Evolutionary conservation across 2,113 vertebrate species (phyloP).

Genomic region (Anseranas semipalmata): DNA sequence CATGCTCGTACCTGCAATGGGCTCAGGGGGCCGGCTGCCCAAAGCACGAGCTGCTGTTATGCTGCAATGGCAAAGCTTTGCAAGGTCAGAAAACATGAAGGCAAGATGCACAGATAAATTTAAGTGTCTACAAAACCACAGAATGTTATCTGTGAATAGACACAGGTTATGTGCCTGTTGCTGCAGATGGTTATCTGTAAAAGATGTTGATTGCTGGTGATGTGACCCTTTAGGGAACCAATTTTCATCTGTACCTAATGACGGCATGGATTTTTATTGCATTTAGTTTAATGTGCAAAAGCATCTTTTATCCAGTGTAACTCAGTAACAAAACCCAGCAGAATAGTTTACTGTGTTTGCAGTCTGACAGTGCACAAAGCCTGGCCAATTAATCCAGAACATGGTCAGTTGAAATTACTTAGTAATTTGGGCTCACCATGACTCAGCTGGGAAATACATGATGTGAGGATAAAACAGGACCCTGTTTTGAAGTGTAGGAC

Average conservation of each 20-base stretch:
- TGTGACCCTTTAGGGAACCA: neutral
- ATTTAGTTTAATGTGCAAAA: neutral
- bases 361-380: too few relatives aligned
- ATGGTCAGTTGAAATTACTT: neutral
- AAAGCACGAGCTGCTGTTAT: neutral
- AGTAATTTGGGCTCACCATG: neutral
- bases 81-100: neutral
- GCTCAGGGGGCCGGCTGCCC: neutral
- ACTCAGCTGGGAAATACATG: neutral
- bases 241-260: neutral
- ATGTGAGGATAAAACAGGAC: too few relatives aligned
- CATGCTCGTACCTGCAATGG: fast-evolving
- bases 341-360: neutral
- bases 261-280: neutral
- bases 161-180: neutral
- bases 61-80: neutral
- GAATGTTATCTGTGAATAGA: neutral
- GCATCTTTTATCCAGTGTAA: neutral
- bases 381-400: neutral
- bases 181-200: neutral
- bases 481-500: neutral
- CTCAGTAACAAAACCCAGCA: too few relatives aligned
- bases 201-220: neutral
- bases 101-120: neutral
- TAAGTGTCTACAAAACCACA: neutral